Evolutionary conservation across 2,797 vertebrate genomes (phyloP).

Genomic region (Ciconia nigra): DNA sequence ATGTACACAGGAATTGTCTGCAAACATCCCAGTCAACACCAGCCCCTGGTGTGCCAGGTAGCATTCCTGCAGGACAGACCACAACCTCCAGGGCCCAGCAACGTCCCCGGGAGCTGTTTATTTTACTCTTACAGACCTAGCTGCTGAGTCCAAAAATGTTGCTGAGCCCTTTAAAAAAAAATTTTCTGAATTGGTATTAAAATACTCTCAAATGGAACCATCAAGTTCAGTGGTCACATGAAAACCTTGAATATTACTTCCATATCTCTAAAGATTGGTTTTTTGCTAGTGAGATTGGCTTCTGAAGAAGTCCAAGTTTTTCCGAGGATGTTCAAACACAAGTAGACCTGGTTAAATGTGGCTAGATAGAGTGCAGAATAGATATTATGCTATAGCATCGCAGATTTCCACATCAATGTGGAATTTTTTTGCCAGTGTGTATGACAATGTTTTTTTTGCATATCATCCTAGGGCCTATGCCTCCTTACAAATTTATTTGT

Average conservation of each 20-base stretch:
- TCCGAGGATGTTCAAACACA: background rate
- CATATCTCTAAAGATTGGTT: rapidly evolving
- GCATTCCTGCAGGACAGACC: background rate
- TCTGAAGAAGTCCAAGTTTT: background rate
- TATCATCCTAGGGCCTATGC: background rate
- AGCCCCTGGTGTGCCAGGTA: rapidly evolving
- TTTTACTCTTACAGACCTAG: background rate
- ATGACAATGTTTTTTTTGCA: background rate
- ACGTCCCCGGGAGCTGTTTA: background rate
- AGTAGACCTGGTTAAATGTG: background rate
- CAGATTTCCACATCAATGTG: background rate
- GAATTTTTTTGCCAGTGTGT: background rate
- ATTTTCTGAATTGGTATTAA: background rate
- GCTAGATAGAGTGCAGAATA: background rate
- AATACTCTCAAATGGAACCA: background rate
- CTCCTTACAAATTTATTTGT: background rate
- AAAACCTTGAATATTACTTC: background rate
- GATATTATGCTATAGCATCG: background rate
- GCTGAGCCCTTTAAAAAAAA: background rate
- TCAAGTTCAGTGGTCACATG: background rate
- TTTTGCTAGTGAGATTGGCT: background rate
- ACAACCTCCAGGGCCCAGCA: background rate
- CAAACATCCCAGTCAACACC: background rate
- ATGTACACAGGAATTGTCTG: rapidly evolving
- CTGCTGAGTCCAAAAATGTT: background rate